Percentiles rank a stretch among this genome's conserved stretches.
Conservation (phyloP, 2,888 invertebrate genomes). For the Eupsilia transversa region DNA sequence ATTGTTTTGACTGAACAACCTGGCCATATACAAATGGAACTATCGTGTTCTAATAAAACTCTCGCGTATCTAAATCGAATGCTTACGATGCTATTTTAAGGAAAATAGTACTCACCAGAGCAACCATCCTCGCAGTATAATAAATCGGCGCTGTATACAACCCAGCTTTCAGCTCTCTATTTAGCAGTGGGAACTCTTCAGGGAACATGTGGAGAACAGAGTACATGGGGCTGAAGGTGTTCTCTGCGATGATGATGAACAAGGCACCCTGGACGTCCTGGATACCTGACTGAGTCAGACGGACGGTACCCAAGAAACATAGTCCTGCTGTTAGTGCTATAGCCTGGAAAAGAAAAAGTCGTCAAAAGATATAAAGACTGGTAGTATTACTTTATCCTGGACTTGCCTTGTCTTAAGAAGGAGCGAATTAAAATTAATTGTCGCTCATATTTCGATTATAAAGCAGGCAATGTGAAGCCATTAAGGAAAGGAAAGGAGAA, state of each 20-base stretch:
- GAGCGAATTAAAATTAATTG: background rate
- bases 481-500: too few species aligned
- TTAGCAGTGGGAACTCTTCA: slow-evolving; percentile 94
- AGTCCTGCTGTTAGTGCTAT: slow-evolving; percentile 95
- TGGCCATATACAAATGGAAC: background rate
- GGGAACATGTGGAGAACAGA: slow-evolving; percentile 96
- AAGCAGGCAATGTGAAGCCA: background rate
- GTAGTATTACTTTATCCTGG: background rate
- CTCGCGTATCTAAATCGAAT: background rate
- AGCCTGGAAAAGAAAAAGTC: slow-evolving; percentile 81
- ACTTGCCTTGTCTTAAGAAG: background rate
- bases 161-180: slow-evolving; percentile 95
- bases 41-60: background rate
- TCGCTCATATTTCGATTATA: background rate
- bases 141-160: slow-evolving; percentile 95
- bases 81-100: background rate
- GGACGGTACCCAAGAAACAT: slow-evolving; percentile 94
- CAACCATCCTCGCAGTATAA: slow-evolving; percentile 94
- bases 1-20: too few species aligned
- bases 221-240: slow-evolving; percentile 97
- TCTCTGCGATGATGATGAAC: slow-evolving; percentile 96
- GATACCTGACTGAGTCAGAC: slow-evolving; percentile 94
- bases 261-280: slow-evolving; percentile 97
- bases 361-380: background rate
- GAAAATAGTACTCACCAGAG: slow-evolving; percentile 91